Evolutionary conservation across 2,113 vertebrate species (phyloP), one percentile per base, ranked within the genome.

Genomic region (Nibea coibor): DNA sequence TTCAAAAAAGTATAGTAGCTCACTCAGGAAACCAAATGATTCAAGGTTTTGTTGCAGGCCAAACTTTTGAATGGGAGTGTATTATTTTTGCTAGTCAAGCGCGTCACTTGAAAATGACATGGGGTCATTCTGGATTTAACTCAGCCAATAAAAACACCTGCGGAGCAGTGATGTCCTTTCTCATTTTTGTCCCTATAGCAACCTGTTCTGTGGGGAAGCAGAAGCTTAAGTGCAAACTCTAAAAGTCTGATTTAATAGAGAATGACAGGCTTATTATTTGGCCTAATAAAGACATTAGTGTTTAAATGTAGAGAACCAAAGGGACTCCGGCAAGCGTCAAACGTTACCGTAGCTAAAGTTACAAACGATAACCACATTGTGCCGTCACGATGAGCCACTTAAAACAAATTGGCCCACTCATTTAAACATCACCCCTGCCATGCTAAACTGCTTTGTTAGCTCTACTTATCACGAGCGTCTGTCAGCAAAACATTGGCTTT

Each of bases 341-440:
- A 51, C 50, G 3, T 19, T 1, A 19, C 20, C 1, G n/a, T 4
- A 5, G n/a, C n/a, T n/a, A 43, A 19, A 24, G 45, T n/a, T 51
- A 14, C 42, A 59, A 81, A 71, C 39, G 63, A 17, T 26, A 42
- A 70, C 17, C 24, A 22, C 70, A 53, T 63, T 12, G 3, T 4
- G 8, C 65, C 42, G 80, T 86, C 35, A 15, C 35, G 28, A 6
- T 20, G 59, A 68, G 22, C 61, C 64, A 59, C 62, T 72, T 56
- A 53, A 64, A 81, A 59, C 39, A 42, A 79, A 81, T 53, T 53
- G 48, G 12, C 28, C 50, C 26, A n/a, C 50, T 78, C 47, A 81
- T 51, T 70, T 28, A 66, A 22, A 35, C 45, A 58, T 28, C 58
- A 62, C 63, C 71, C 45, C 65, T 75, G 72, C 51, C 64, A 20